Evolutionary conservation across 30 jellyfish, hydroid and myxozoan species (phyloP).

Genomic region (Aurelia sp.): DNA sequence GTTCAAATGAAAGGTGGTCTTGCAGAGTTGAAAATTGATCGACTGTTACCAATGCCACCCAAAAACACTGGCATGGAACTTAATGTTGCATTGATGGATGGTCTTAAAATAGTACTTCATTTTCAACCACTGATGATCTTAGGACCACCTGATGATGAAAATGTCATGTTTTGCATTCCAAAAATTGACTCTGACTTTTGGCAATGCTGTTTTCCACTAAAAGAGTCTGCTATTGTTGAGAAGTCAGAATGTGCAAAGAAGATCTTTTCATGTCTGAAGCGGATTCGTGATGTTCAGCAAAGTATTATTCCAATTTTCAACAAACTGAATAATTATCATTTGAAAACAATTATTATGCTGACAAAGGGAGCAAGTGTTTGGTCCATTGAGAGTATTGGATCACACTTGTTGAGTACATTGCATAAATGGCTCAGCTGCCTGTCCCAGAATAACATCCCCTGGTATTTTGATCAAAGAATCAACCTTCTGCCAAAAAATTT

Average conservation of each 20-base stretch:
- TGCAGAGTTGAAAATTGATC: too few relatives aligned
- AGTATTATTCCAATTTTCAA: not conserved
- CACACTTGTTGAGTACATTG: constrained; percentile 4
- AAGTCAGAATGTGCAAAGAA: constrained; percentile 56
- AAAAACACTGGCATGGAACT: too few relatives aligned
- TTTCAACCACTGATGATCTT: too few relatives aligned
- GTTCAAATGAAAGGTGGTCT: too few relatives aligned
- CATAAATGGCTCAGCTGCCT: constrained; percentile 10
- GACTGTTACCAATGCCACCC: too few relatives aligned
- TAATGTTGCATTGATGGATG: too few relatives aligned
- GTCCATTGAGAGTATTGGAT: constrained; percentile 7
- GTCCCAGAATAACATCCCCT: constrained; percentile 11
- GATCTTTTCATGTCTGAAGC: constrained; percentile 27
- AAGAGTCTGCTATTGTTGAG: constrained; percentile 11
- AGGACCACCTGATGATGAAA: too few relatives aligned
- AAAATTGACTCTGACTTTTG: constrained; percentile 5
- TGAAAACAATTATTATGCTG: constrained; percentile 47
- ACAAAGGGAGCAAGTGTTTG: constrained; percentile 7
- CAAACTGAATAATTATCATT: constrained; percentile 24
- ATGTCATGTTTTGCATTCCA: too few relatives aligned
- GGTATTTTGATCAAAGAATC: constrained; percentile 17
- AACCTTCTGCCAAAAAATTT: constrained; percentile 8
- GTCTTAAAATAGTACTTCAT: too few relatives aligned
- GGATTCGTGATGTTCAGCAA: constrained; percentile 53
- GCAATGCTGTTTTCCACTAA: constrained; percentile 39